Conservation (phyloP, 1,140 invertebrate genomes). For the Globodera rostochiensis region DNA sequence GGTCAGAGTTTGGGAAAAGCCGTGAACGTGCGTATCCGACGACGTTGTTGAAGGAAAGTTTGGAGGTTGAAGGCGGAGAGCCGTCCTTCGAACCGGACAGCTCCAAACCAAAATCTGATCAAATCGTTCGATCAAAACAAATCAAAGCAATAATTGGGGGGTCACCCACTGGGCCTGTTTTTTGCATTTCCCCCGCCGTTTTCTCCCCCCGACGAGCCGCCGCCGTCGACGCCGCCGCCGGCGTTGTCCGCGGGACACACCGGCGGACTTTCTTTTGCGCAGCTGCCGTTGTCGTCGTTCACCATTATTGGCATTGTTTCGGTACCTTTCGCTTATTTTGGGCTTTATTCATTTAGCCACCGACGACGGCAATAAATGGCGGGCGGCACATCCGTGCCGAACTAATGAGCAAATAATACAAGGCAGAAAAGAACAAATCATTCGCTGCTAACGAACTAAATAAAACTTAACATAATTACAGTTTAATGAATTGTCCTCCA, state of each 20-base stretch:
- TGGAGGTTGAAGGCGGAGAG: background rate
- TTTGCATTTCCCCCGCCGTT: background rate
- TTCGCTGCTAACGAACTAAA: too few species aligned
- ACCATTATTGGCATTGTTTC: background rate
- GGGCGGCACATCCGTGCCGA: too few species aligned
- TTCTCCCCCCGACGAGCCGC: background rate
- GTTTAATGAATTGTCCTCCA: too few species aligned
- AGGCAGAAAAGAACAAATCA: too few species aligned
- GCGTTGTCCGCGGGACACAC: background rate
- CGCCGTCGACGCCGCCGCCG: too few species aligned
- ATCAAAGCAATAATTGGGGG: background rate
- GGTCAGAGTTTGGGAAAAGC: background rate
- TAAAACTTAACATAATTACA: too few species aligned
- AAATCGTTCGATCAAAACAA: background rate
- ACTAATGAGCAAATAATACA: too few species aligned
- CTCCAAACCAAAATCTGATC: background rate
- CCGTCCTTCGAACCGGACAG: background rate
- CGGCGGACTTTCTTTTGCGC: background rate
- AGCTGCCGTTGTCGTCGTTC: background rate
- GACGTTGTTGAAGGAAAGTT: background rate
- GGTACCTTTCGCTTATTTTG: background rate
- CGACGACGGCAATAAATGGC: background rate
- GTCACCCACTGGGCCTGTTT: background rate
- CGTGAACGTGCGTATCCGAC: background rate
- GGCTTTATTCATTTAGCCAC: background rate